Percentiles rank a stretch among this genome's conserved stretches.
phyloP scores from a whole-genome alignment of 2,888 invertebrate genomes.

The Chrysodeixis includens region DNA sequence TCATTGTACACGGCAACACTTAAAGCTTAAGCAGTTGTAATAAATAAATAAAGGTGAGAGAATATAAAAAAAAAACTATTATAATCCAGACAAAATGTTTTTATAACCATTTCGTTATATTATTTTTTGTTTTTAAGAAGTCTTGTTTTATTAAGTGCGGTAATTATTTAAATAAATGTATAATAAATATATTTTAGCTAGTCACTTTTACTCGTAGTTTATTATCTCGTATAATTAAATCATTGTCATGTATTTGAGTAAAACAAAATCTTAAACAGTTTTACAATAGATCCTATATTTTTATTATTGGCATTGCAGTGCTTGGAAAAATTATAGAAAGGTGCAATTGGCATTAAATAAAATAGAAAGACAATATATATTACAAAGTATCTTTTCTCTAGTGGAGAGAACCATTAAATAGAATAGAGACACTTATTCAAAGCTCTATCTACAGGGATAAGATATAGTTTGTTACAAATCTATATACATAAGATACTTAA shows the following conservation, averaged over 20 bases:
- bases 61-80: not conserved
- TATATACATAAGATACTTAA: not conserved
- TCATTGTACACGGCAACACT: constrained; percentile 22
- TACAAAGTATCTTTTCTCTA: not conserved
- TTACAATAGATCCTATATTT: too few species aligned
- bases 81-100: too few species aligned
- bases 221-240: too few species aligned
- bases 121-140: too few species aligned
- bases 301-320: too few species aligned
- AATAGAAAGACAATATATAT: not conserved
- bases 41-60: not conserved
- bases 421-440: not conserved
- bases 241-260: too few species aligned
- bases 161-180: too few species aligned
- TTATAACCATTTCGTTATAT: too few species aligned
- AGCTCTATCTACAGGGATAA: not conserved
- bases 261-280: too few species aligned
- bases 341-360: not conserved
- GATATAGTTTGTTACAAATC: not conserved
- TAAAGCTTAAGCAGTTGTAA: constrained; percentile 11
- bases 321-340: not conserved
- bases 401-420: not conserved
- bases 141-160: too few species aligned
- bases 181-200: too few species aligned
- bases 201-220: too few species aligned